These are phyloP conservation scores for Callosobruchus maculatus DNA, from an alignment of 2,888 invertebrate species.

Conservation along the genomic window DNA sequence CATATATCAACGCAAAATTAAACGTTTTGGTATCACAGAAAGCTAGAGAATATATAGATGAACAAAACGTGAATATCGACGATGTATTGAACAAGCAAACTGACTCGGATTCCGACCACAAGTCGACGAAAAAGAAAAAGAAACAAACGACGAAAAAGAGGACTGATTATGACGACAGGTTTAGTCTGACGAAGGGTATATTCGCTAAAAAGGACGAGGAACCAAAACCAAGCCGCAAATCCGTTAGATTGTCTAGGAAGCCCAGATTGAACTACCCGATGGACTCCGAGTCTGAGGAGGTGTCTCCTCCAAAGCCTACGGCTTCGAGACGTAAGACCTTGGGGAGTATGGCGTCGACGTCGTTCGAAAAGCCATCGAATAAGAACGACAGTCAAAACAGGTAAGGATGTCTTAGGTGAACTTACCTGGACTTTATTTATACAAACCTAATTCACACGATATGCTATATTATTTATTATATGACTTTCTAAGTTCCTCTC, in stretches of 20 bases:
- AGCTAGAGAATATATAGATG: slow-evolving; percentile 10
- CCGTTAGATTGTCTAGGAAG: slow-evolving; percentile 12
- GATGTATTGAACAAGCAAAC: slow-evolving; percentile 1
- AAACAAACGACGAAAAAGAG: background rate
- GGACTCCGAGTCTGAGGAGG: background rate
- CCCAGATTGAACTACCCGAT: background rate
- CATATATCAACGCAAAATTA: slow-evolving; percentile 1
- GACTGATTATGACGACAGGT: background rate
- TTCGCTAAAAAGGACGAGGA: background rate
- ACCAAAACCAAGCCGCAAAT: slow-evolving; percentile 9
- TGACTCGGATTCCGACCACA: background rate
- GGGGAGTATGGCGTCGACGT: background rate
- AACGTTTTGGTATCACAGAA: slow-evolving; percentile 12
- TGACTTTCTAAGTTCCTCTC: too few species aligned
- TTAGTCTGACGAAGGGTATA: background rate
- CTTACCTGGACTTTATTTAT: too few species aligned
- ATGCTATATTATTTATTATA: too few species aligned
- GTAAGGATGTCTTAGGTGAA: too few species aligned
- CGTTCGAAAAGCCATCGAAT: background rate
- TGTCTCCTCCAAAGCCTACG: background rate
- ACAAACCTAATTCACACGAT: too few species aligned
- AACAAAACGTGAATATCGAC: slow-evolving; percentile 8
- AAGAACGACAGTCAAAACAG: too few species aligned
- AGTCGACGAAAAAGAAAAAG: slow-evolving; percentile 7
- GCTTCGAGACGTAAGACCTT: background rate